Conservation (phyloP, 2,113 vertebrate species). For the crab-eating macaque (Macaca fascicularis) region T2T-MFA8v1.1 NC_088378.1:105593001-105593500, state of each 20-base stretch:
- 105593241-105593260: neutral
- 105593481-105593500: neutral
- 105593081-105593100: neutral
- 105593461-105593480: neutral
- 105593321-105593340: conserved; percentile 36
- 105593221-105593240: neutral
- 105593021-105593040: neutral
- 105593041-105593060: neutral
- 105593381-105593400: neutral
- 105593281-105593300: neutral
- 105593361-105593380: neutral
- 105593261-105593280: neutral
- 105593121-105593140: neutral
- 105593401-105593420: neutral
- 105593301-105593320: neutral
- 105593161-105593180: conserved; percentile 6
- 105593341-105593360: neutral
- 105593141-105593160: neutral
- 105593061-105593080: neutral
- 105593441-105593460: neutral
- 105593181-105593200: neutral
- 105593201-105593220: neutral
- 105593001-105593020: neutral
- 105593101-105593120: neutral
- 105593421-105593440: neutral